These are phyloP conservation scores for Orientallactaga sibirica DNA, from an alignment of 2,797 vertebrate species.

Conservation along the genomic window DNA sequence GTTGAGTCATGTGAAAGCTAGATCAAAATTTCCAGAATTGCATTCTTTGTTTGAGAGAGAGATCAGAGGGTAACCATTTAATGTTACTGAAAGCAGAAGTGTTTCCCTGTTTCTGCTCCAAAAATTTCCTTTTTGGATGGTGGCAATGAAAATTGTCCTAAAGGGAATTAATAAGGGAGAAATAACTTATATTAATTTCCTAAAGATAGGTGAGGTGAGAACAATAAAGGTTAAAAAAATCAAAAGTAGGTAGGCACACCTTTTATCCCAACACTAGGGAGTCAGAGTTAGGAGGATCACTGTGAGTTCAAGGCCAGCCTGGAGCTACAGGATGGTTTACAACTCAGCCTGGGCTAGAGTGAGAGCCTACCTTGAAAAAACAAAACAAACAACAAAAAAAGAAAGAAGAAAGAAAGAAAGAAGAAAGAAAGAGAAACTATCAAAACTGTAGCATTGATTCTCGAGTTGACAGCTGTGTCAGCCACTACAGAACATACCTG, in stretches of 20 bases:
- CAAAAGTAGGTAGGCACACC: neutral
- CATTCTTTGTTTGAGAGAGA: slow-evolving; percentile 26
- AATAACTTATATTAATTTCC: slow-evolving; percentile 58
- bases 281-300: too few species aligned
- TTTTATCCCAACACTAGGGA: too few species aligned
- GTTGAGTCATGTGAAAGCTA: slow-evolving; percentile 41
- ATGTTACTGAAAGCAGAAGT: slow-evolving; percentile 57
- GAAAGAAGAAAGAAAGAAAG: too few species aligned
- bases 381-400: too few species aligned
- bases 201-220: slow-evolving; percentile 50
- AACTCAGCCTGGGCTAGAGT: too few species aligned
- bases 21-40: slow-evolving; percentile 58
- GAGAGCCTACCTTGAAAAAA: too few species aligned
- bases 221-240: slow-evolving; percentile 45
- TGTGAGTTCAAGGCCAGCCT: too few species aligned
- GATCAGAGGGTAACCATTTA: slow-evolving; percentile 59
- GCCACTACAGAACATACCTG: slow-evolving; percentile 26
- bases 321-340: too few species aligned
- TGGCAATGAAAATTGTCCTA: slow-evolving; percentile 53
- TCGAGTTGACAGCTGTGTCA: neutral
- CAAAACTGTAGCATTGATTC: slow-evolving; percentile 48
- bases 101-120: slow-evolving; percentile 11
- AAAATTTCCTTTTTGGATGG: slow-evolving; percentile 25
- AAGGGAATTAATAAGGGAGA: neutral
- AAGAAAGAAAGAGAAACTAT: neutral